Evolutionary conservation across 2,113 vertebrate species (phyloP).

Genomic region (Megaceryle maxima): DNA sequence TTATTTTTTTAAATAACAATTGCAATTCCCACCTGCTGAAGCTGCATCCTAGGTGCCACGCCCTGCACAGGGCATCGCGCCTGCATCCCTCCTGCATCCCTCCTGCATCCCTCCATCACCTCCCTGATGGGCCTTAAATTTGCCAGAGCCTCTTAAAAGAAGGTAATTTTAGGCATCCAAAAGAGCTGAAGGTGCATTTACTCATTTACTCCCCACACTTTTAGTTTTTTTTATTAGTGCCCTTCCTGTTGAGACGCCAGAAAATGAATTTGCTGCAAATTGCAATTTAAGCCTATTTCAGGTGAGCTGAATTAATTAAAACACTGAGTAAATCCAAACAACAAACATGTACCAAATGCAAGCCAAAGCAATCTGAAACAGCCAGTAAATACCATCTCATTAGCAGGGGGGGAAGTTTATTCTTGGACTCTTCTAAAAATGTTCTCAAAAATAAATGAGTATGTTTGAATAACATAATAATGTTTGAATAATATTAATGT

Average conservation of each 20-base stretch:
- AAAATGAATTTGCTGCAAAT: background rate
- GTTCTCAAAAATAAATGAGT: background rate
- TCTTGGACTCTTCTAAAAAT: background rate
- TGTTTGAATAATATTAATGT: background rate
- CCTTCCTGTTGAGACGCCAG: background rate
- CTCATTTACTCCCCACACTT: background rate
- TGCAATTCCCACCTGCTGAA: background rate
- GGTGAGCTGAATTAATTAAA: slow-evolving; percentile 8
- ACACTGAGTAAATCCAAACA: background rate
- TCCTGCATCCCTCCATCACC: fast-evolving
- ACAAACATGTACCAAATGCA: background rate
- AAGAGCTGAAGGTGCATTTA: background rate
- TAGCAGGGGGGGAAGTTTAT: background rate
- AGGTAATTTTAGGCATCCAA: background rate
- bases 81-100: fast-evolving
- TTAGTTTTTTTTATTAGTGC: background rate
- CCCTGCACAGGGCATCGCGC: fast-evolving
- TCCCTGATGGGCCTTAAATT: background rate
- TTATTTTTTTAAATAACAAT: background rate
- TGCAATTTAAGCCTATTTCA: background rate
- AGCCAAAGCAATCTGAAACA: background rate
- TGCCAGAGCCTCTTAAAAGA: background rate
- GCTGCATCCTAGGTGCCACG: background rate
- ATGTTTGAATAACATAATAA: background rate
- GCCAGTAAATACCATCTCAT: background rate